Percentiles rank a stretch among this genome's conserved stretches.
phyloP scores from a whole-genome alignment of 2,888 invertebrate species.

The Caenorhabditis sp. region DNA sequence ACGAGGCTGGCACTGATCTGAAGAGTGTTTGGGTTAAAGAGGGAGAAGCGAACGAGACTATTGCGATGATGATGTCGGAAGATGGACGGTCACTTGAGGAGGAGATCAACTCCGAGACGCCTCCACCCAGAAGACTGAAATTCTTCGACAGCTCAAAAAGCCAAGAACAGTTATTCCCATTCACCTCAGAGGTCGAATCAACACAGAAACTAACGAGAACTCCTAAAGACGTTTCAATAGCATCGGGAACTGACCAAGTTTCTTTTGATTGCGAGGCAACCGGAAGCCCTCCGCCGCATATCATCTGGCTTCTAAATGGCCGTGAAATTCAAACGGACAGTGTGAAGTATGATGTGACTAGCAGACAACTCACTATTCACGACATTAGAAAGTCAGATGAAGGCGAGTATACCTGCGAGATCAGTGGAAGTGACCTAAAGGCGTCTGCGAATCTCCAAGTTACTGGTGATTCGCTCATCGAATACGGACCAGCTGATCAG shows the following conservation, averaged over 20 bases:
- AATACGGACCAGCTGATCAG: slow-evolving; percentile 85
- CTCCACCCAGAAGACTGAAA: slow-evolving; percentile 37
- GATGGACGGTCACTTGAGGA: slow-evolving; percentile 42
- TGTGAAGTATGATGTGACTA: slow-evolving; percentile 47
- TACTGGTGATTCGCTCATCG: slow-evolving; percentile 93
- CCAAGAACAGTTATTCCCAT: slow-evolving; percentile 52
- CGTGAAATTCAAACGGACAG: slow-evolving; percentile 49
- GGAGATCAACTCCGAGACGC: slow-evolving; percentile 46
- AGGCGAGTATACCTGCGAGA: slow-evolving; percentile 85
- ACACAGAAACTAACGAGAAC: slow-evolving; percentile 34
- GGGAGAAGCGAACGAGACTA: slow-evolving; percentile 51
- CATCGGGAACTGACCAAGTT: slow-evolving; percentile 66
- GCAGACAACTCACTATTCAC: slow-evolving; percentile 65
- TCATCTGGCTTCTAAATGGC: slow-evolving; percentile 61
- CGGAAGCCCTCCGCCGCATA: slow-evolving; percentile 50
- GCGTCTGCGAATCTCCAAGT: slow-evolving; percentile 71
- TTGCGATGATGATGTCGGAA: slow-evolving; percentile 33
- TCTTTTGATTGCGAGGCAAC: slow-evolving; percentile 61
- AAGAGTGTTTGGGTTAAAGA: slow-evolving; percentile 88
- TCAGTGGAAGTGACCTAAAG: slow-evolving; percentile 82
- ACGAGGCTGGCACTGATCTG: slow-evolving; percentile 93
- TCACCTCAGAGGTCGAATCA: slow-evolving; percentile 48
- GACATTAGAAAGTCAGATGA: slow-evolving; percentile 72
- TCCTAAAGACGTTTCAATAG: slow-evolving; percentile 61
- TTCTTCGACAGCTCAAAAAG: slow-evolving; percentile 53